Base-by-base conservation (phyloP, 1,140 invertebrate genomes). In the Oscheius sp. region DNA sequence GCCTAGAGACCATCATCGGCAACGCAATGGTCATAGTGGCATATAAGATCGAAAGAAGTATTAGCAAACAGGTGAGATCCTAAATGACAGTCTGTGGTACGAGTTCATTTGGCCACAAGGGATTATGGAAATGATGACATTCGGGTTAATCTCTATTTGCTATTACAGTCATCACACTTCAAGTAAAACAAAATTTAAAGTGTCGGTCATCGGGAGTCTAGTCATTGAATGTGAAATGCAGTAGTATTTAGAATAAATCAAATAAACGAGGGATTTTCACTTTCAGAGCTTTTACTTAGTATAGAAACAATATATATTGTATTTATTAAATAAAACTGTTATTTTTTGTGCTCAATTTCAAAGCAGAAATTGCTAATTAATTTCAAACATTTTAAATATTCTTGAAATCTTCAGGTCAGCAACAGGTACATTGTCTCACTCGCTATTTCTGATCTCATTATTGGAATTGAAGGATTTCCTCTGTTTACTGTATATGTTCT, bases 391-490 rank as follows among this genome's bases (percentile, higher is more conserved):
- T 68, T 29, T 28, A 78, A n/a, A n/a, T n/a, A n/a, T 29, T 77
- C 15, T 13, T 26, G 62, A 18, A 20, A 13, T 34, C 66, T 95
- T 55, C 93, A 99, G 84, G 94, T 97, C 1, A 97, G 93, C 84
- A 99, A 99, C 87, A 98, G 98, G 87, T 99, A 99, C 87, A 97
- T 99, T 61, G 95, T 95, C 1, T 99, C 95, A 0, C 88, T 99
- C 42, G 96, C 97, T 20, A 92, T 95, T 34, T 97, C 95, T 15
- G 97, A 99, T 87, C 90, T 99, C 86, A 89, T 99, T 68, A 99
- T 99, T 85, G 97, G 97, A 89, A 82, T 88, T 3, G 86, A 89
- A 77, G 89, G 87, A 2, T 89, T 89, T 86, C 88, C 88, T 13
- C 85, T 89, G 67, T 90, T 95, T 49, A 83, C 82, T 90, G 91